These are phyloP conservation scores for Pedicia rivosa DNA, from an alignment of 2,888 invertebrate genomes.

Conservation along the genomic window DNA sequence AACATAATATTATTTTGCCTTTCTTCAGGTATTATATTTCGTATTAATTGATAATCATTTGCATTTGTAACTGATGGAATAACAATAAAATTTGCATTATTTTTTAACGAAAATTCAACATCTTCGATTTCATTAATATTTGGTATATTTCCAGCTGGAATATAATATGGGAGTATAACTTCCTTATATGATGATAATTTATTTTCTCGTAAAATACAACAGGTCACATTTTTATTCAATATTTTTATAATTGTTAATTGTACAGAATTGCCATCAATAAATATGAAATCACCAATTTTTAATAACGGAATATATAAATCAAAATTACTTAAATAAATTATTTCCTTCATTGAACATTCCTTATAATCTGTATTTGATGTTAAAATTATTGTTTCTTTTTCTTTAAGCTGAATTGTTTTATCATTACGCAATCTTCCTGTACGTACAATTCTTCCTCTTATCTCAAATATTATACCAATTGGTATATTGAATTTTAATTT, in stretches of 20 bases:
- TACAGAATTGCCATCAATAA: slow-evolving; percentile 8
- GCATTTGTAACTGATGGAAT: too few species aligned
- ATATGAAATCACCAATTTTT: slow-evolving; percentile 18
- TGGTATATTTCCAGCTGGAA: too few species aligned
- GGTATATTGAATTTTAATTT: too few species aligned
- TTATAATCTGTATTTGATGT: slow-evolving; percentile 21
- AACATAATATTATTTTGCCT: too few species aligned
- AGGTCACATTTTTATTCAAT: slow-evolving; percentile 14
- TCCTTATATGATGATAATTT: slow-evolving; percentile 22
- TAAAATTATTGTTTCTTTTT: slow-evolving; percentile 19
- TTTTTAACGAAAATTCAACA: too few species aligned
- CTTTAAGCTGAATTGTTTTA: slow-evolving; percentile 17
- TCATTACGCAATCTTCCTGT: too few species aligned
- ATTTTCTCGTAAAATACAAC: slow-evolving; percentile 19
- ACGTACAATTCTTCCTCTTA: too few species aligned
- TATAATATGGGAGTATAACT: slow-evolving; percentile 21
- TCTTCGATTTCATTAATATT: too few species aligned
- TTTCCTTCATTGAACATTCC: slow-evolving; percentile 21
- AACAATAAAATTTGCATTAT: too few species aligned
- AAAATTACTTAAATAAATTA: slow-evolving; percentile 23
- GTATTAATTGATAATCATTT: too few species aligned
- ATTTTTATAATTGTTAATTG: slow-evolving; percentile 18
- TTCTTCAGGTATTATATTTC: too few species aligned
- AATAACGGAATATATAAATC: slow-evolving; percentile 18
- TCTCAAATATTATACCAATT: too few species aligned